Conservation (phyloP, 2,113 vertebrate species). For the Mastomys coucha region DNA sequence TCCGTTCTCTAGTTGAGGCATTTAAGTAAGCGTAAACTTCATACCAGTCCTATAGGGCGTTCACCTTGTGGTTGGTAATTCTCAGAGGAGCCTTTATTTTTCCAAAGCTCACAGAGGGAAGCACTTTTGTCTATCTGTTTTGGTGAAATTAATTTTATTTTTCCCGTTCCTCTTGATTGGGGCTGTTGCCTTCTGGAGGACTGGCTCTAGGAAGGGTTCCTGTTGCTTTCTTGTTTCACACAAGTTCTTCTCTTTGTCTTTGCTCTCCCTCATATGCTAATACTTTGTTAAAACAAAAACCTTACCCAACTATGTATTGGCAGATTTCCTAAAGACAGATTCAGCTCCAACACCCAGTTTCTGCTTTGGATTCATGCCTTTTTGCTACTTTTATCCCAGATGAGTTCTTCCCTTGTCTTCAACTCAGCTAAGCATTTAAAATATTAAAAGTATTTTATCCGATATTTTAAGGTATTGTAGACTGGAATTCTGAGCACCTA, state of each 20-base stretch:
- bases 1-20: background rate
- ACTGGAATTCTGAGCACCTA: background rate
- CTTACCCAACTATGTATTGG: background rate
- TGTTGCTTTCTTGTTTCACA: background rate
- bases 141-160: background rate
- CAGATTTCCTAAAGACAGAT: constrained; percentile 26
- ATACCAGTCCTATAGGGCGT: background rate
- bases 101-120: background rate
- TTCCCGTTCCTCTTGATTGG: background rate
- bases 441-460: constrained; percentile 22
- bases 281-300: background rate
- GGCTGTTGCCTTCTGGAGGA: background rate
- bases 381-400: background rate
- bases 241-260: background rate
- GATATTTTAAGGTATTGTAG: background rate
- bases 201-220: background rate
- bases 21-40: background rate
- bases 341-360: background rate
- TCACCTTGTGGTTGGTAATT: background rate
- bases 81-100: constrained; percentile 11
- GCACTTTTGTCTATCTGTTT: background rate
- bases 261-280: background rate
- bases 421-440: constrained; percentile 47
- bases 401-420: background rate
- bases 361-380: background rate